Base-by-base conservation (phyloP, 2,797 vertebrate genomes). In the Artibeus lituratus region DNA sequence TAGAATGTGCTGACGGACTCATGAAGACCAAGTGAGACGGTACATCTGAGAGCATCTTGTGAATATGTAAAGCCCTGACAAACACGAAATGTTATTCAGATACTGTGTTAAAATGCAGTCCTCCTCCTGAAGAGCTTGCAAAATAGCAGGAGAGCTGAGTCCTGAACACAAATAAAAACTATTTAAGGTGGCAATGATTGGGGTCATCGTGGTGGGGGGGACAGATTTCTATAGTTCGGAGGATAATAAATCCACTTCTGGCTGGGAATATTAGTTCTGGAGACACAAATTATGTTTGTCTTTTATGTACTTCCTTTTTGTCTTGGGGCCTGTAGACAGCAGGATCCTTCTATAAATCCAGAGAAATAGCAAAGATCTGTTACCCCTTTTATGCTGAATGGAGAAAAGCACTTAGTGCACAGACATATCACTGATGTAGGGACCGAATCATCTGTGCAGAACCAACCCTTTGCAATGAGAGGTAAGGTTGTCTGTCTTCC, bases 281-380 rank as follows among this genome's bases (percentile, higher is more conserved):
- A 65, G 57, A 5, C 15, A 18, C 29, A 14, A 82, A 22, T 1
- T 44, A 0, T 42, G 55, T 55, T 83, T 47, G 6, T 19, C 65
- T 81, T 90, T 94, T 37, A 22, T 88, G 9, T 44, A 6, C 78
- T 62, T 76, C 5, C 51, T 89, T 47, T 77, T n/a, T 86, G 39
- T 14, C 22, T 83, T 72, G 3, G 21, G 18, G 0, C 10, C 29
- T 32, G 24, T 26, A 94, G 65, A 37, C 9, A 65, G 11, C 22
- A 80, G 29, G 29, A 67, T 67, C 9, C 10, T 87, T 39, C 9
- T 35, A 44, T 91, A 62, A 73, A 91, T 51, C 24, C 29, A 78
- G 72, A 92, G 39, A 67, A 82, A 80, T 42, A 47, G 32, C 32
- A 87, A 91, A 94, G 18, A 77, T 65, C 10, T 74, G 22, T 51